Evolutionary conservation across 1,140 invertebrate species (phyloP), one percentile per base, ranked within the genome.

Genomic region (Eupeodes corollae): DNA sequence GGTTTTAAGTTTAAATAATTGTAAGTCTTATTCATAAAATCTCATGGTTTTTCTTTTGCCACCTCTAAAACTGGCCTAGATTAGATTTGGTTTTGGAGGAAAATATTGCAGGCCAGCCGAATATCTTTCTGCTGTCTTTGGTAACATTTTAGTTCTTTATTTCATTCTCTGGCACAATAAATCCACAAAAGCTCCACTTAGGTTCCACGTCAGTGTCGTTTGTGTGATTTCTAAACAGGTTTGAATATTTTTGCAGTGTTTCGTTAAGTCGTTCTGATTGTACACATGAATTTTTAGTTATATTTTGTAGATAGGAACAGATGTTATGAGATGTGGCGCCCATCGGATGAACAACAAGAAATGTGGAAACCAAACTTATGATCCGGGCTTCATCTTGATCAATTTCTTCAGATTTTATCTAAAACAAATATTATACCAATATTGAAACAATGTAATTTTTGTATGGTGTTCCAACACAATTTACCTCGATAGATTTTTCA

Each of bases 321-420:
- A 91, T 78, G 59, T 89, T 86, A 64, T 87, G 84, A 5, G 88
- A 75, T 47, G 83, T 84, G 2, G 87, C 86, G 37, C 88, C 88
- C 61, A 86, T 85, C 0, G 88, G 89, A 73, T 92, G 88, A 38
- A 91, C 83, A 61, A 91, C 83, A 30, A 91, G 74, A 71, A 89
- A 91, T 33, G 84, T 84, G 14, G 86, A 82, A 41, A 89, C 80
- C 34, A 91, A 71, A 50, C 86, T 85, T 51, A 84, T 79, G n/a
- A 84, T 65, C 58, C 79, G 79, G 1, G 80, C 81, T 56, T 84
- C 80, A 41, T 70, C 68, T 44, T 75, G 66, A 5, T 68, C 71
- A 43, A 76, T 61, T 50, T 70, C 67, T 32, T 70, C 55, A 9
- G 51, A 53, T 9, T 42, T 37, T 13, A 3, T 30, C 59, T 62